Conservation (phyloP, 2,888 invertebrate species). For the Tipula helvola region DNA sequence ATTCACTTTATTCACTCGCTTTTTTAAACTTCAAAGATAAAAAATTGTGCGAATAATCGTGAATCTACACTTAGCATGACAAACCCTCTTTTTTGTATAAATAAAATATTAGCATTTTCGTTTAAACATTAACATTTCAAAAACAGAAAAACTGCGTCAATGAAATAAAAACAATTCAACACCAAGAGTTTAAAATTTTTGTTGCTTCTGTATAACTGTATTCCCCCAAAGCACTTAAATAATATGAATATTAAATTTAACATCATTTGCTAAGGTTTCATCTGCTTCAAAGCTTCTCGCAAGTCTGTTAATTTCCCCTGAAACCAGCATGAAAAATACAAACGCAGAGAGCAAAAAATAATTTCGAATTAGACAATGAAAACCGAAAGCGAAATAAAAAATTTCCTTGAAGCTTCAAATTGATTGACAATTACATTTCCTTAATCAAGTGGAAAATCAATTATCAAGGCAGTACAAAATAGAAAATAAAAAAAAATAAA, state of each 20-base stretch:
- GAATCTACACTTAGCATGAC: no score
- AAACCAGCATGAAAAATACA: background rate
- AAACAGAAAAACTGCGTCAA: background rate
- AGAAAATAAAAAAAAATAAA: background rate
- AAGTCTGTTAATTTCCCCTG: background rate
- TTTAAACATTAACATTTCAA: background rate
- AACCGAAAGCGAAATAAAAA: background rate
- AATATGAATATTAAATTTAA: background rate
- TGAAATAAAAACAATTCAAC: background rate
- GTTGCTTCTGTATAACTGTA: background rate
- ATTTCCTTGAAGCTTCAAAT: background rate
- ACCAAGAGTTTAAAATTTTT: background rate
- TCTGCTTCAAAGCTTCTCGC: background rate
- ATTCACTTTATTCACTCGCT: no score
- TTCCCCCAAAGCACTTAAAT: background rate
- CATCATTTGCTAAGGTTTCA: background rate
- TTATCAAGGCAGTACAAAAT: background rate
- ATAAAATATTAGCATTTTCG: no score
- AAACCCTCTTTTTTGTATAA: no score
- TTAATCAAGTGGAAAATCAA: background rate
- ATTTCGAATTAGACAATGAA: background rate
- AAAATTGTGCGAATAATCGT: no score
- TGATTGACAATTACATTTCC: background rate
- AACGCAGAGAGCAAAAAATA: background rate
- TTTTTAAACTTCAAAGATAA: no score